Percentiles rank a stretch among this genome's conserved stretches.
phyloP scores from a whole-genome alignment of 2,888 invertebrate species.

The Diaphora mendica region DNA sequence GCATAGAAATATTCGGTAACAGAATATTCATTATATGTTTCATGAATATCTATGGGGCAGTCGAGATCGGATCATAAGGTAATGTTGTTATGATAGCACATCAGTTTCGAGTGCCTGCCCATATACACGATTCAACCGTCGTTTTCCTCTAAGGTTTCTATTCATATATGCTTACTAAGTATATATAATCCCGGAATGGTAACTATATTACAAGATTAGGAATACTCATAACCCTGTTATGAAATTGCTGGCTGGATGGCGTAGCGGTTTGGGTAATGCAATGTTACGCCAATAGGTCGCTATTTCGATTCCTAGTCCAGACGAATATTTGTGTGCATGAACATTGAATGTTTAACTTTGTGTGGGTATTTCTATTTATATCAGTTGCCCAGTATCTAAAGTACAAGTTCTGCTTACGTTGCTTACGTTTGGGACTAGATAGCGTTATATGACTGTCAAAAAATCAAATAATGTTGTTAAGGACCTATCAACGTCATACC shows the following conservation, averaged over 20 bases:
- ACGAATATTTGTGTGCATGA: too few relatives aligned
- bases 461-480: too few relatives aligned
- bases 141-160: constrained; percentile 29
- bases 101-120: constrained; percentile 31
- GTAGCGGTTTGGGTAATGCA: too few relatives aligned
- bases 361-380: too few relatives aligned
- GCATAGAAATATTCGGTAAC: constrained; percentile 3
- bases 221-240: background rate
- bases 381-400: too few relatives aligned
- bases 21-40: constrained; percentile 51
- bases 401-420: too few relatives aligned
- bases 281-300: too few relatives aligned
- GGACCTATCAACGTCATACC: too few relatives aligned
- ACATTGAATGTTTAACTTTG: too few relatives aligned
- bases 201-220: background rate
- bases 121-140: constrained; percentile 24
- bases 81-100: constrained; percentile 71
- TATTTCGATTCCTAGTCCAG: too few relatives aligned
- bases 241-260: background rate
- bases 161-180: background rate
- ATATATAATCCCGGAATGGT: background rate
- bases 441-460: too few relatives aligned
- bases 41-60: constrained; percentile 72
- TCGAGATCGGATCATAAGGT: constrained; percentile 56
- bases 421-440: too few relatives aligned